Evolutionary conservation across 30 jellyfish, hydroid and myxozoan genomes (phyloP), one percentile per base, ranked within the genome.

Genomic region (Phacellophora camtschatica): DNA sequence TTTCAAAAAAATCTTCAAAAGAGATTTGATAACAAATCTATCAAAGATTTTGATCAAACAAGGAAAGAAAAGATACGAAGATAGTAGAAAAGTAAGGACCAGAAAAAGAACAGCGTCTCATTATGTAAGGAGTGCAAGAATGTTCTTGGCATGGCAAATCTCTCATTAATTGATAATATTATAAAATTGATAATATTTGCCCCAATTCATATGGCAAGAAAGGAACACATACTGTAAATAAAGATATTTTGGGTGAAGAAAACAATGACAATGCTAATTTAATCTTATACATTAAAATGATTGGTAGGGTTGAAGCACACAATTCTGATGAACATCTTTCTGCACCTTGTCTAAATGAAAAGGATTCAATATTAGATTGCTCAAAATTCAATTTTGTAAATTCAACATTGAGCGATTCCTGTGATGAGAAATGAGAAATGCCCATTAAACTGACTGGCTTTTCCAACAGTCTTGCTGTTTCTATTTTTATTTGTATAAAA

Each of bases 1-100:
- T 63, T 63, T 54, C 33, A 63, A 63, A n/a, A 63, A 56, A 63
- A 28, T 63, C 77, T 63, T 63, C 77, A 63, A 58, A 58, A 63
- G 77, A 34, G 29, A 51, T 20, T 11, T 51, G 28, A 51, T 51
- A 12, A 51, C 10, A 51, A 12, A 51, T 51, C 23, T 12, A 24
- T 51, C 10, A 51, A 51, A 51, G 66, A 51, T 51, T 51, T 51
- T 51, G 66, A 51, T 51, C 10, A 6, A 6, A 24, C 66, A 51
- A 51, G 66, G 18, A 51, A 15, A 11, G 8, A 20, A 15, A 41
- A 16, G 16, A 16, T 8, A 20, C 8, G 23, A 11, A 24, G 13
- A 7, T 5, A 39, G 13, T 7, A 39, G 28, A 58, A 45, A 8
- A 58, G 73, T 16, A 28, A 58, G 27, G 41, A 9, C 20, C 20